Percentiles rank a stretch among this genome's conserved stretches.
Conservation (phyloP, 2,888 invertebrate species). For the Ophion costatus region DNA sequence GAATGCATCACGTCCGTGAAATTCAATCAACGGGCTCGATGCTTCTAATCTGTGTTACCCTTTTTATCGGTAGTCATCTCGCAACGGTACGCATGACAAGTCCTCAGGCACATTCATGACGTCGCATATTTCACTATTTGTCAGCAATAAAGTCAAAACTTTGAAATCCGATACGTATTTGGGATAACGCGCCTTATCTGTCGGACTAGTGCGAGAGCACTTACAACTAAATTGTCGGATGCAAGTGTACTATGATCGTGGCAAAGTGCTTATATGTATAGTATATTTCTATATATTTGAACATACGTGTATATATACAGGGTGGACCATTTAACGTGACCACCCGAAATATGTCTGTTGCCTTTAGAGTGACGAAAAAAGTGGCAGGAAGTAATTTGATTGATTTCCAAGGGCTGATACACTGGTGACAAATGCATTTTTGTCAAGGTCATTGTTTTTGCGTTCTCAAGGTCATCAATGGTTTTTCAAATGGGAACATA, state of each 20-base stretch:
- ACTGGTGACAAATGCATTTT: too few relatives aligned
- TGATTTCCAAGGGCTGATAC: too few relatives aligned
- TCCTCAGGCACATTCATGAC: background rate
- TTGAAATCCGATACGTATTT: background rate
- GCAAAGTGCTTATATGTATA: background rate
- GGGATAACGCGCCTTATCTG: constrained; percentile 29
- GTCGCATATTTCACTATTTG: background rate
- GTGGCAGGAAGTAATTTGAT: too few relatives aligned
- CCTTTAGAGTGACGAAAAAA: too few relatives aligned
- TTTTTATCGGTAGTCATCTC: background rate
- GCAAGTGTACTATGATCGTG: constrained; percentile 39
- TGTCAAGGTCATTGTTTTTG: too few relatives aligned
- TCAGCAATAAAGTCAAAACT: background rate
- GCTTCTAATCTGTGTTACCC: constrained; percentile 37
- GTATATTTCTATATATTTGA: background rate
- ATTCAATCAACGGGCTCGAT: constrained; percentile 44
- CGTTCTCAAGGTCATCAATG: too few relatives aligned
- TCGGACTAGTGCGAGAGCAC: constrained; percentile 29
- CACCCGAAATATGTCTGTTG: too few relatives aligned
- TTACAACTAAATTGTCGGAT: constrained; percentile 18
- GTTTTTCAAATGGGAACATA: too few relatives aligned
- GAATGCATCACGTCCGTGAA: constrained; percentile 53
- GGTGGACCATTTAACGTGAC: too few relatives aligned
- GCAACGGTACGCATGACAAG: background rate
- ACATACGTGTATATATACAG: too few relatives aligned